Base-by-base conservation (phyloP, 2,888 invertebrate genomes). In the Stenotaenia linearis region DNA sequence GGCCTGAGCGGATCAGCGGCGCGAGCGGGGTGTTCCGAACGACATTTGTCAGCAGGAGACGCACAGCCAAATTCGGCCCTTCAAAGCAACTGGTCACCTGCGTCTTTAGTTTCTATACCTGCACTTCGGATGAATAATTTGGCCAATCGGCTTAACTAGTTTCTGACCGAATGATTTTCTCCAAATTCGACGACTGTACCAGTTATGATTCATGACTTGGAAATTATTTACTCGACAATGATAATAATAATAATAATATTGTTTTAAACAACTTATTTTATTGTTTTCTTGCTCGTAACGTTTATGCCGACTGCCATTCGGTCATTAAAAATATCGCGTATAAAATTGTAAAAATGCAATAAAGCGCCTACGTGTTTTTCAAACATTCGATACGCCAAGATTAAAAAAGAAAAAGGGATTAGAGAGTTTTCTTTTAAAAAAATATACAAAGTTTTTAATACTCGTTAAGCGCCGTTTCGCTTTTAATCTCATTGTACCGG, bases 21-120 rank as follows among this genome's bases (percentile, higher is more conserved):
- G 61, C 61, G 77, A 77, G 35, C 77, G 77, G 77, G 40, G 40
- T 28, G 40, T 77, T 77, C 77, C 77, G 35, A 35, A 25, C 28
- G 35, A 37, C 77, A 77, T 77, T 77, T 77, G 77, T 77, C 77
- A 77, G 40, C 77, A 77, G 37, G 37, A 37, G 77, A 77, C 35
- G 35, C n/a, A n/a, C n/a, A n/a, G n/a, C 32, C 28, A 37, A 76
- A 61, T 15, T 61, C 61, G 61, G 61, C 61, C 61, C 28, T 25
- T 61, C 23, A 5, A 9, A 56, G 6, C 7, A 21, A 10, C 9
- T 23, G 28, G 61, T 10, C 61, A 61, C 61, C 61, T 61, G 61
- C 61, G 61, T 61, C 61, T 61, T 61, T 28, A 25, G 23, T 61
- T 61, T 25, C 21, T 23, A 21, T 61, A 61, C 25, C 12, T 61